These are phyloP conservation scores for Sarcophaga subvicina DNA, from an alignment of 2,888 invertebrate species.

Conservation along the genomic window DNA sequence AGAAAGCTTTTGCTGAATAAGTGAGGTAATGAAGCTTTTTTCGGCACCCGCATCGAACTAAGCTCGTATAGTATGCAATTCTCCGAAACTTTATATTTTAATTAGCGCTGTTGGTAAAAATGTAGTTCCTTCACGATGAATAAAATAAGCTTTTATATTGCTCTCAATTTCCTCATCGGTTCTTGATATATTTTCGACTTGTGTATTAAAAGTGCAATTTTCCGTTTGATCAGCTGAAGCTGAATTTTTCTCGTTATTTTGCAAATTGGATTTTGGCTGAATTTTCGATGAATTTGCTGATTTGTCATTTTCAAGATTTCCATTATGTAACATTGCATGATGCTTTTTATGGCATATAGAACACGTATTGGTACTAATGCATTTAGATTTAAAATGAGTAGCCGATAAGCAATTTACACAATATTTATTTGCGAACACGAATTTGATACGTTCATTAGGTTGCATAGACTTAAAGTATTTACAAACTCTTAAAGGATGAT, in stretches of 20 bases:
- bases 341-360: slow-evolving; percentile 9
- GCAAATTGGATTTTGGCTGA: not conserved
- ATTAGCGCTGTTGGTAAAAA: slow-evolving; percentile 1
- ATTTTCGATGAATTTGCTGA: not conserved
- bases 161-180: too few species aligned
- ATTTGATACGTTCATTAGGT: not conserved
- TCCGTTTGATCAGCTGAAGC: not conserved
- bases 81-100: not conserved
- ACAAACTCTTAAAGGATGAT: slow-evolving; percentile 6
- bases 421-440: slow-evolving; percentile 24
- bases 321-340: not conserved
- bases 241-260: not conserved
- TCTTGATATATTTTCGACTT: too few species aligned
- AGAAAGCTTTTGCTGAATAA: not conserved
- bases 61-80: not conserved
- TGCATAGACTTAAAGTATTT: slow-evolving; percentile 17
- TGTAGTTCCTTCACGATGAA: too few species aligned
- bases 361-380: too few species aligned
- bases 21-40: not conserved
- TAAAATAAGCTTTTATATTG: too few species aligned
- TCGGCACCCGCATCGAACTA: slow-evolving; percentile 20
- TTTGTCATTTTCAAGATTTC: not conserved
- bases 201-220: not conserved
- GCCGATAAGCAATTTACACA: slow-evolving; percentile 25
- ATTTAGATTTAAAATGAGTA: not conserved